Base-by-base conservation (phyloP, 2,113 vertebrate species). In the Myiagra hebetior region DNA sequence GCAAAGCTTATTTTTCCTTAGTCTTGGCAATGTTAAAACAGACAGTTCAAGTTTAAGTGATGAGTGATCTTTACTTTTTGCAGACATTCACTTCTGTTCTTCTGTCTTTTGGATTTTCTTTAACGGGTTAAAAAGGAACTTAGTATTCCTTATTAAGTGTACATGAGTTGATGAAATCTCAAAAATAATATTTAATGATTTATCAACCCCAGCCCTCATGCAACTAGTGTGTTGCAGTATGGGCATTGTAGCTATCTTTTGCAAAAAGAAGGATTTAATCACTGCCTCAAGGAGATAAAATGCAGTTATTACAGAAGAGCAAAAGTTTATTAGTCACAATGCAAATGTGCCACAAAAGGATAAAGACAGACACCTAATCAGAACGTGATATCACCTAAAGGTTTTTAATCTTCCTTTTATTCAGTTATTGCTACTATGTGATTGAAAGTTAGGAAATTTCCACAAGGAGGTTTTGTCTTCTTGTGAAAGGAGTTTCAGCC, bases 1-100 rank as follows among this genome's bases (percentile, higher is more conserved):
- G 68, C 10, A 67, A 84, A 92, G 44, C 64, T 95, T 84, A 47
- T 86, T 93, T 93, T 95, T 91, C 60, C 24, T 89, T 88, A n/a
- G 15, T 81, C 64, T 82, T 87, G 56, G 46, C 39, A 92, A n/a
- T 9, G 30, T 65, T 69, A 74, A 69, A 16, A 70, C 64, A 91
- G 37, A 37, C 0, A 0, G 30, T 44, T 84, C 68, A 70, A 80
- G 35, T 87, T 75, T 35, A 76, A 79, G 47, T 35, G 42, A 37
- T 30, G 26, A 82, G 27, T 84, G 64, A 94, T 19, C 33, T 87
- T 69, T 70, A 37, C 19, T 52, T 93, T 91, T 85, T 39, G n/a
- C 57, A 74, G 47, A 30, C 30, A 62, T n/a, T 11, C 28, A 26
- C 50, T 87, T 85, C 20, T 56, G n/a, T 69, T 90, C 76, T 80